Evolutionary conservation across 2,113 vertebrate species (phyloP).

Genomic region (Mus pahari): DNA sequence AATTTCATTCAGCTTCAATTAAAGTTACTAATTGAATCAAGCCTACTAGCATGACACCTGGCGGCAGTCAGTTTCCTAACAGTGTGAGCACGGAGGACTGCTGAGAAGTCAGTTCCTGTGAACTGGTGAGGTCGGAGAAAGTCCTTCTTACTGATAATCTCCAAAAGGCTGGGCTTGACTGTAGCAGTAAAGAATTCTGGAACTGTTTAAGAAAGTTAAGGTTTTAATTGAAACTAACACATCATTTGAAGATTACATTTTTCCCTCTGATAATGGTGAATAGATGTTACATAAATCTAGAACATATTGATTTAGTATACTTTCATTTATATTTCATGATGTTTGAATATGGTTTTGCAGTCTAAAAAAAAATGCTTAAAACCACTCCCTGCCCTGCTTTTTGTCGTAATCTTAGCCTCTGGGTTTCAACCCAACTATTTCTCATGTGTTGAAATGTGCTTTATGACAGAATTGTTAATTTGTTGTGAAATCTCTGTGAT

Average conservation of each 20-base stretch:
- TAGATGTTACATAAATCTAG: conserved; percentile 72
- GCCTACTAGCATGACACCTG: conserved; percentile 81
- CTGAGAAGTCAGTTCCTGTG: neutral
- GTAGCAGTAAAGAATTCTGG: conserved; percentile 33
- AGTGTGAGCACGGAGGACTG: neutral
- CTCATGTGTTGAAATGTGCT: conserved; percentile 62
- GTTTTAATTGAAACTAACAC: conserved; percentile 70
- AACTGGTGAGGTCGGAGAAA: neutral
- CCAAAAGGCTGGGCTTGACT: conserved; percentile 39
- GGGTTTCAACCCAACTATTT: conserved; percentile 59
- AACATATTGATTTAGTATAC: conserved; percentile 50
- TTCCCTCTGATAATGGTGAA: conserved; percentile 55
- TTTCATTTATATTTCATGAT: conserved; percentile 69
- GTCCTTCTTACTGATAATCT: conserved; percentile 43
- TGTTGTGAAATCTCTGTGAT: conserved; percentile 73
- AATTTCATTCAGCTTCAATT: conserved; percentile 83
- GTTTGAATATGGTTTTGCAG: conserved; percentile 57
- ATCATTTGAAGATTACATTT: conserved; percentile 61
- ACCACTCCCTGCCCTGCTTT: neutral
- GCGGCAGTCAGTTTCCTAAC: conserved; percentile 69
- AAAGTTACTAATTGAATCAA: conserved; percentile 82
- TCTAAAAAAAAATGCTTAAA: conserved; percentile 48
- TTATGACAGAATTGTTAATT: conserved; percentile 58
- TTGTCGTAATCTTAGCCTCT: conserved; percentile 28
- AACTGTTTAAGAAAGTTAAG: conserved; percentile 61